Evolutionary conservation across 2,888 invertebrate species (phyloP), one percentile per base, ranked within the genome.

Genomic region (Eustalomyia histrio): DNA sequence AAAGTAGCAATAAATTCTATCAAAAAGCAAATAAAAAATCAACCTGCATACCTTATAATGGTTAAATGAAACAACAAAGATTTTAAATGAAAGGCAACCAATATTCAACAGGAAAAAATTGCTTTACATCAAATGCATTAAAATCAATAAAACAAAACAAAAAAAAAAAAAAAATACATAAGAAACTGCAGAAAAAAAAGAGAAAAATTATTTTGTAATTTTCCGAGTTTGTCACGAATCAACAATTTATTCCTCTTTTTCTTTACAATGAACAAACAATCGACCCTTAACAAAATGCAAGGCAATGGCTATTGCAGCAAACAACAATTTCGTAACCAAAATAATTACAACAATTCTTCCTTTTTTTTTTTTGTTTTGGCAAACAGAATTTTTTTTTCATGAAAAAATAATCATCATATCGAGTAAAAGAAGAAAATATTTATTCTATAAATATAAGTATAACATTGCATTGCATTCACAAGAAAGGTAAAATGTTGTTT

Each of bases 151-250:
- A 53, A 65, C 71, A 43, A n/a, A n/a, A n/a, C n/a, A n/a, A n/a
- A n/a, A n/a, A n/a, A n/a, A n/a, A n/a, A n/a, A n/a, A n/a, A n/a
- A n/a, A n/a, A n/a, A n/a, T n/a, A n/a, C 0, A 52, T 60, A 60
- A 47, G 12, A 39, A 57, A 9, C 18, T 12, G 14, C 1, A 47
- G n/a, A 3, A 35, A 39, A 39, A 21, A 73, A 47, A 24, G 0
- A 1, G 21, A 43, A 72, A 52, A 50, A 58, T 14, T 29, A 61
- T 24, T 69, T 73, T 65, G 76, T 74, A 71, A 78, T 81, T 71
- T 81, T 74, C 61, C 14, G 74, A 74, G 73, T 81, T 76, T 81
- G 81, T 81, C 81, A 81, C 81, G 81, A 81, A 74, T 74, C 78
- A 78, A 78, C 81, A 81, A 81, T 81, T 81, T 81, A 74, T 74